Evolutionary conservation across 2,113 vertebrate genomes (phyloP).

Genomic region (Lota lota): DNA sequence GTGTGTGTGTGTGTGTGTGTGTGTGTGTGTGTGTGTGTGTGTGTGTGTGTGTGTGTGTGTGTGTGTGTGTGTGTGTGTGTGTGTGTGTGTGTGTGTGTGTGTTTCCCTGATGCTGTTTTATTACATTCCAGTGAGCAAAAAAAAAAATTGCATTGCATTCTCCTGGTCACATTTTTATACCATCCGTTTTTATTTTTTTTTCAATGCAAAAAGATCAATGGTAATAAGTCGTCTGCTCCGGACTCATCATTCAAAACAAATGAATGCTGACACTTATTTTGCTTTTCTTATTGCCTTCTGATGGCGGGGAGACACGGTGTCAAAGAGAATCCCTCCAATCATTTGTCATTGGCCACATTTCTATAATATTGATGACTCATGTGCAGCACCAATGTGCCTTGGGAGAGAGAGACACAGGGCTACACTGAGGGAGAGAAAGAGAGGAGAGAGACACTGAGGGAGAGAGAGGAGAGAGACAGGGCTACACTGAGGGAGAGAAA

Average conservation of each 20-base stretch:
- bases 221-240: slow-evolving; percentile 39
- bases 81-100: background rate
- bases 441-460: no score
- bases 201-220: slow-evolving; percentile 20
- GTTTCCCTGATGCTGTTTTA: background rate
- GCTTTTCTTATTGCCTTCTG: slow-evolving; percentile 32
- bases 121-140: slow-evolving; percentile 1
- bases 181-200: background rate
- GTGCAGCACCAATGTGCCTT: background rate
- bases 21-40: slow-evolving; percentile 1
- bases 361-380: slow-evolving; percentile 10
- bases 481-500: no score
- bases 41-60: background rate
- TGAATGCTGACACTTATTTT: slow-evolving; percentile 22
- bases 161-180: slow-evolving; percentile 27
- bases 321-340: slow-evolving; percentile 13
- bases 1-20: slow-evolving; percentile 8
- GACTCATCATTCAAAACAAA: slow-evolving; percentile 25
- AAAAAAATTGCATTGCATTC: slow-evolving; percentile 7
- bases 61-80: slow-evolving; percentile 13
- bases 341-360: slow-evolving; percentile 18
- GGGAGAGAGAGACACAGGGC: background rate
- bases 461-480: background rate
- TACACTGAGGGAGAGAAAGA: no score
- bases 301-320: slow-evolving; percentile 10